These are phyloP conservation scores for Oceanites oceanicus DNA, from an alignment of 2,113 vertebrate genomes.

Conservation along the genomic window DNA sequence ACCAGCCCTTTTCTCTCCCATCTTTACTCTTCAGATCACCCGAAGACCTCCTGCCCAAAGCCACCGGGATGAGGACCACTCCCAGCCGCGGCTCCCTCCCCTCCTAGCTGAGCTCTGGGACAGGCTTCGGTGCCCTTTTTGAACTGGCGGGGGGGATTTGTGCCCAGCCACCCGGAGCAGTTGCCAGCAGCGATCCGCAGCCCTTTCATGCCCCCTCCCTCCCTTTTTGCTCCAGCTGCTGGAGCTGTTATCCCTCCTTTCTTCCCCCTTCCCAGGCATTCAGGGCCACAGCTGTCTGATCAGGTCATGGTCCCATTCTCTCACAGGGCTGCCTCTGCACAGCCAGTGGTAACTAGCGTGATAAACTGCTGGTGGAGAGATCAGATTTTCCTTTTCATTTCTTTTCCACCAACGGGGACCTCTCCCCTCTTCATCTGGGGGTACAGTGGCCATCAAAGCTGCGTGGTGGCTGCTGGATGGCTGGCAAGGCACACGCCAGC, in stretches of 20 bases:
- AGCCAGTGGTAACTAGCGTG: neutral
- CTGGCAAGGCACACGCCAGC: neutral
- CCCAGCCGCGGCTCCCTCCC: slow-evolving; percentile 38
- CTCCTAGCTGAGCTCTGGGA: slow-evolving; percentile 66
- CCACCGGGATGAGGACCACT: slow-evolving; percentile 48
- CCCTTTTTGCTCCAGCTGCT: neutral
- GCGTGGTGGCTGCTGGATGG: neutral
- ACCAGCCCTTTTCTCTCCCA: neutral
- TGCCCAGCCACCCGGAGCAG: slow-evolving; percentile 45
- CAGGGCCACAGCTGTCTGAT: slow-evolving; percentile 49
- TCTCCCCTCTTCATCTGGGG: neutral
- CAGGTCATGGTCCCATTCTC: slow-evolving; percentile 27
- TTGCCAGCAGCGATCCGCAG: slow-evolving; percentile 46
- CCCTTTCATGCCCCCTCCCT: neutral
- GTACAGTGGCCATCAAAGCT: neutral
- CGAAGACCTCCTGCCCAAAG: neutral
- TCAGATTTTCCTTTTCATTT: neutral
- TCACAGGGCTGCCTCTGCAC: neutral
- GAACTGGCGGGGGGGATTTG: neutral
- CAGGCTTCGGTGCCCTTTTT: slow-evolving; percentile 76
- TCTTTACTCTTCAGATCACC: too few relatives aligned
- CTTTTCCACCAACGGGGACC: neutral
- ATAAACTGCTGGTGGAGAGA: neutral
- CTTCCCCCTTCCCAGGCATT: neutral
- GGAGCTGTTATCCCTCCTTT: slow-evolving; percentile 42